Evolutionary conservation across 2,888 invertebrate genomes (phyloP).

Genomic region (Cetonia aurata): DNA sequence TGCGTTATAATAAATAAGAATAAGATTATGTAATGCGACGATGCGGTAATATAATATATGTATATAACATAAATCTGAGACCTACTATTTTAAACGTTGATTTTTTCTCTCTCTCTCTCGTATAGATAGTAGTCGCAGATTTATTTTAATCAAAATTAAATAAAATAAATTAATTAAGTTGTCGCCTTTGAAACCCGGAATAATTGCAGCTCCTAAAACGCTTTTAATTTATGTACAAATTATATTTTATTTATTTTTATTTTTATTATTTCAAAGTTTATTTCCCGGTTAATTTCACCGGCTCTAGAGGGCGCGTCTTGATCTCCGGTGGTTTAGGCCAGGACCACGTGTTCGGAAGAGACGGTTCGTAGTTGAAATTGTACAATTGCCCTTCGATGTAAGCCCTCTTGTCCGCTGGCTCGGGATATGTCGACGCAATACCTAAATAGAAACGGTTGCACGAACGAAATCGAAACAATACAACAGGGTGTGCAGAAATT

Average conservation of each 20-base stretch:
- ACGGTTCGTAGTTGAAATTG: slow-evolving; percentile 81
- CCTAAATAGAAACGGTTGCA: slow-evolving; percentile 67
- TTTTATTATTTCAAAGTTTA: no score
- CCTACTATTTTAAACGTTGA: background rate
- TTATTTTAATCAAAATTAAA: background rate
- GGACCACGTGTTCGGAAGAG: slow-evolving; percentile 79
- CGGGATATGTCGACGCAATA: slow-evolving; percentile 87
- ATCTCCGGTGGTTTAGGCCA: slow-evolving; percentile 68
- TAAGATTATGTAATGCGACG: no score
- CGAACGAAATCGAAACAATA: no score
- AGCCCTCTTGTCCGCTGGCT: slow-evolving; percentile 80
- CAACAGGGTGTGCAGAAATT: no score
- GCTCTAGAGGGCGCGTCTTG: slow-evolving; percentile 59
- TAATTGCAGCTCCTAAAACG: no score
- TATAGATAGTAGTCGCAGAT: background rate
- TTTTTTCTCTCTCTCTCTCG: background rate
- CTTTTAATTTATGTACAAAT: background rate
- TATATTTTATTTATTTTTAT: background rate
- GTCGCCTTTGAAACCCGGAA: background rate
- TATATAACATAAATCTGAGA: no score
- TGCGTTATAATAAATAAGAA: no score
- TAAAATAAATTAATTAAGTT: slow-evolving; percentile 28
- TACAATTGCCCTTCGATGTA: slow-evolving; percentile 83
- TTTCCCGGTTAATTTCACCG: slow-evolving; percentile 32
- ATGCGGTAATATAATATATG: no score